Percentiles rank a stretch among this genome's conserved stretches.
Evolutionary conservation across 1,140 invertebrate genomes (phyloP).

Genomic region (Drosophila subpulchrella): DNA sequence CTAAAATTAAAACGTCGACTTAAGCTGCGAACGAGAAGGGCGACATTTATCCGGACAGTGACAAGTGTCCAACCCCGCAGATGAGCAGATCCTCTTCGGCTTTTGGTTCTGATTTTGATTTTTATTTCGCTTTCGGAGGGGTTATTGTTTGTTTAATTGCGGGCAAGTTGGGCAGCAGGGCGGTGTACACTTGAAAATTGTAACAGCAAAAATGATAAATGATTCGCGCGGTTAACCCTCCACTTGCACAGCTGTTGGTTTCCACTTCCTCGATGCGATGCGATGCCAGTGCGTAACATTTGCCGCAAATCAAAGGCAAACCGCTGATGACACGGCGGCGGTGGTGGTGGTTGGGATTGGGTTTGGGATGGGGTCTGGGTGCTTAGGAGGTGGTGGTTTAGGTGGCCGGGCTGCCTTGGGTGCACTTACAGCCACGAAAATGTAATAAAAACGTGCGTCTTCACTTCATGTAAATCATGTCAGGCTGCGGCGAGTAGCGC

Average conservation of each 20-base stretch:
- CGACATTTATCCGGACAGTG: constrained; percentile 78
- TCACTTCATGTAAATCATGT: constrained; percentile 81
- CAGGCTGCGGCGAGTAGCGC: constrained; percentile 70
- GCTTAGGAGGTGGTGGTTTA: constrained; percentile 27
- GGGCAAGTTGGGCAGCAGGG: constrained; percentile 50
- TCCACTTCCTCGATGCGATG: constrained; percentile 30
- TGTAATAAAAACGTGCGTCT: constrained; percentile 82
- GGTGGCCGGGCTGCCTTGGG: constrained; percentile 41
- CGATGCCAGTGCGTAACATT: constrained; percentile 62
- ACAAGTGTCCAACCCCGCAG: constrained; percentile 64
- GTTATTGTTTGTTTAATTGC: constrained; percentile 79
- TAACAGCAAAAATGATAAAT: constrained; percentile 79
- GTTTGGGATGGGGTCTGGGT: constrained; percentile 1
- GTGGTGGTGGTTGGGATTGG: constrained; percentile 22
- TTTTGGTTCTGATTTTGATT: not conserved
- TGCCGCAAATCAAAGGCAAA: constrained; percentile 66
- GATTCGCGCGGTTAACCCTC: constrained; percentile 70
- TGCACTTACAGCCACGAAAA: constrained; percentile 80
- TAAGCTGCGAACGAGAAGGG: constrained; percentile 48
- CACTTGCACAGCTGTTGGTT: constrained; percentile 76
- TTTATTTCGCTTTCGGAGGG: constrained; percentile 10
- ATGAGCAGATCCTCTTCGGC: constrained; percentile 22
- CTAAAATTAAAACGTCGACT: constrained; percentile 82
- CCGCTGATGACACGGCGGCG: constrained; percentile 30
- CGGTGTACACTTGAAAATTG: constrained; percentile 70